phyloP scores from a whole-genome alignment of 2,888 invertebrate species.

The Steromphala cineraria region DNA sequence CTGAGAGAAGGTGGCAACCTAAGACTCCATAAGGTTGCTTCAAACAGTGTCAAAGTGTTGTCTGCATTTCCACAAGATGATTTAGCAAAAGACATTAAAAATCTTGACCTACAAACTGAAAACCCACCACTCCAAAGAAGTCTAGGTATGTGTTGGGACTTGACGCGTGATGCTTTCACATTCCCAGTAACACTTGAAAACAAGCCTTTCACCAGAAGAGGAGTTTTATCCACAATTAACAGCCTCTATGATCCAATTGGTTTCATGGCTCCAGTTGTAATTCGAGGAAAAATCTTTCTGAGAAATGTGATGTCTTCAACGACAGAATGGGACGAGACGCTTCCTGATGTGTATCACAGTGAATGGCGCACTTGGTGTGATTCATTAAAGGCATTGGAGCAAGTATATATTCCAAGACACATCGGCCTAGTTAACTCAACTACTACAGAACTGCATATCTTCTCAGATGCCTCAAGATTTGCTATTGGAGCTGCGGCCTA shows the following conservation, averaged over 20 bases:
- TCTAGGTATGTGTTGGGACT: slow-evolving; percentile 22
- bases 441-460: slow-evolving; percentile 27
- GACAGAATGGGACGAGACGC: slow-evolving; percentile 1
- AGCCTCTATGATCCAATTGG: slow-evolving; percentile 31
- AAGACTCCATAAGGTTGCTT: slow-evolving; percentile 38
- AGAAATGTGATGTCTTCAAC: background rate
- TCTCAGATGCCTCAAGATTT: slow-evolving; percentile 34
- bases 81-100: slow-evolving; percentile 21
- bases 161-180: slow-evolving; percentile 7
- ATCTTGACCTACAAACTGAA: slow-evolving; percentile 15
- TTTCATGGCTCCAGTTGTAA: slow-evolving; percentile 20
- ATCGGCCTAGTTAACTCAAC: background rate
- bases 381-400: slow-evolving; percentile 8
- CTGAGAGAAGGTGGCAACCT: slow-evolving; percentile 29
- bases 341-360: background rate
- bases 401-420: slow-evolving; percentile 15
- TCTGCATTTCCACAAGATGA: slow-evolving; percentile 27
- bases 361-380: slow-evolving; percentile 21
- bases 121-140: slow-evolving; percentile 26
- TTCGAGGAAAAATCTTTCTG: slow-evolving; percentile 21
- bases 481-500: slow-evolving; percentile 30
- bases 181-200: background rate
- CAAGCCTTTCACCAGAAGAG: slow-evolving; percentile 18
- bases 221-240: slow-evolving; percentile 23
- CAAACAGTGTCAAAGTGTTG: slow-evolving; percentile 31